Evolutionary conservation across 1,140 invertebrate species (phyloP).

Genomic region (Apis laboriosa): DNA sequence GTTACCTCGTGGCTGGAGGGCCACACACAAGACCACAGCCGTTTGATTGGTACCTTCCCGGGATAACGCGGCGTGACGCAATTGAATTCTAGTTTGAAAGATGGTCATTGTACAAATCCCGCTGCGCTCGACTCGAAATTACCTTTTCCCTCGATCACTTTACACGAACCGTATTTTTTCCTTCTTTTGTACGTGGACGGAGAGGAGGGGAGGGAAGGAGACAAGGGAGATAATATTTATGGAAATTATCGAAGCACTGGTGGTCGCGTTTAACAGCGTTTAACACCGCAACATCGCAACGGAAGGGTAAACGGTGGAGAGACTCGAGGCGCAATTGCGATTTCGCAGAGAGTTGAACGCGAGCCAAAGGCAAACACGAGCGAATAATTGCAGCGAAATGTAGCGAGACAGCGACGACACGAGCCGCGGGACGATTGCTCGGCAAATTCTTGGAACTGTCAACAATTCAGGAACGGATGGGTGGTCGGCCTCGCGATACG

Average conservation of each 20-base stretch:
- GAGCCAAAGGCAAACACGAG: constrained; percentile 1
- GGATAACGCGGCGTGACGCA: constrained; percentile 71
- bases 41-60: constrained; percentile 72
- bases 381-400: constrained; percentile 9
- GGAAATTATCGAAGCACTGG: neutral
- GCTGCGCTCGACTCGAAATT: constrained; percentile 21
- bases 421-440: constrained; percentile 45
- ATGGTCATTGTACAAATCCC: constrained; percentile 21
- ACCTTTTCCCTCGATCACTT: constrained; percentile 34
- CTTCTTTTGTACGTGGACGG: neutral
- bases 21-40: constrained; percentile 67
- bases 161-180: neutral
- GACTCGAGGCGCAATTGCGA: neutral
- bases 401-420: constrained; percentile 8
- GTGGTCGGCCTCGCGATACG: constrained; percentile 54
- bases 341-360: neutral
- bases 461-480: constrained; percentile 60
- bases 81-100: constrained; percentile 71
- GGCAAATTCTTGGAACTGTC: constrained; percentile 58
- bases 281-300: neutral
- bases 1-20: constrained; percentile 54
- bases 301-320: no score
- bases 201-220: no score
- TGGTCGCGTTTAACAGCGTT: neutral
- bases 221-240: neutral